These are phyloP conservation scores for Chydorus sphaericus DNA, from an alignment of 2,888 invertebrate genomes.

Conservation along the genomic window DNA sequence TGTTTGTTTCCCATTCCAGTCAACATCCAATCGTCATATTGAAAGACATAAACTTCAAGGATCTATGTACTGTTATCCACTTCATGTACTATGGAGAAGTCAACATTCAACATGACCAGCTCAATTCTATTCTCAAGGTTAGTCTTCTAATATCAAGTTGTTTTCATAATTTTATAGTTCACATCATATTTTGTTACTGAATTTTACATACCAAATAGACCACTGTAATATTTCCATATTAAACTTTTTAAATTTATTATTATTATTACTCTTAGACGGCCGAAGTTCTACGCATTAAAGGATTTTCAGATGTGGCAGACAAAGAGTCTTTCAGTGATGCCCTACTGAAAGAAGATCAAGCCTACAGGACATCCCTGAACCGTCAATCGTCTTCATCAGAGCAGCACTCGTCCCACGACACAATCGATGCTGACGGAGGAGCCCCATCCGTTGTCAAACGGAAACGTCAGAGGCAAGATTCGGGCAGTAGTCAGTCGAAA, in stretches of 20 bases:
- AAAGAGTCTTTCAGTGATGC: constrained; percentile 25
- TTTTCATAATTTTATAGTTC: not conserved
- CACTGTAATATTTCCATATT: too few species aligned
- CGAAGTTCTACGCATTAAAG: constrained; percentile 73
- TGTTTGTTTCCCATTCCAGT: constrained; percentile 73
- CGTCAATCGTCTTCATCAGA: not conserved
- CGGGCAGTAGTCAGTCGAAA: not conserved
- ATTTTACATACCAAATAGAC: too few species aligned
- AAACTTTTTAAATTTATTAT: constrained; percentile 46
- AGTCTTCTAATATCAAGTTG: constrained; percentile 12
- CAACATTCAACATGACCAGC: constrained; percentile 74
- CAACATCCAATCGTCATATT: constrained; percentile 79
- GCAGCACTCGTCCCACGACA: not conserved
- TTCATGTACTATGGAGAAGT: constrained; percentile 90
- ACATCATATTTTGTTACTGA: not conserved
- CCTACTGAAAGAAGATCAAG: not conserved
- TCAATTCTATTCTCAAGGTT: constrained; percentile 45
- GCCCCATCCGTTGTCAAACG: not conserved
- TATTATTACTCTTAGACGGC: constrained; percentile 46
- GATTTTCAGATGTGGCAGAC: constrained; percentile 48
- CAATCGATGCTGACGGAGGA: not conserved
- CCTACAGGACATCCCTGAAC: not conserved
- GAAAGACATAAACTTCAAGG: constrained; percentile 72
- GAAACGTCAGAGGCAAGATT: not conserved
- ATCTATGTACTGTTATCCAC: constrained; percentile 73